Evolutionary conservation across 2,888 invertebrate species (phyloP).

Genomic region (Belgica antarctica): DNA sequence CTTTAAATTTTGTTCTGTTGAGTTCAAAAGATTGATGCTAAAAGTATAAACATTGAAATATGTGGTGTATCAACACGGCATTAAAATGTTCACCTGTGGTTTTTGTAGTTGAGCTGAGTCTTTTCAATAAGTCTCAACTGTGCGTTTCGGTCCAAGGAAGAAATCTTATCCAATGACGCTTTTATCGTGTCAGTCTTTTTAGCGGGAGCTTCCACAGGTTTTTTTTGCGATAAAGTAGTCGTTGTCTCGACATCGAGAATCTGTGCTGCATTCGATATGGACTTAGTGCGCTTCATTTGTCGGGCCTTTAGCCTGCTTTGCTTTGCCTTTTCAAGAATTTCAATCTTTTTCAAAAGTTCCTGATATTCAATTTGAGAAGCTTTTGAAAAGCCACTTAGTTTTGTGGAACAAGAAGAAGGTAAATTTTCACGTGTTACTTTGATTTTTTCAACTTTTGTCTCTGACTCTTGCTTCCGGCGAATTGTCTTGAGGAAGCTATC

Average conservation of each 20-base stretch:
- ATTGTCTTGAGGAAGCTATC: conserved; percentile 15
- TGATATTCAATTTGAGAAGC: conserved; percentile 54
- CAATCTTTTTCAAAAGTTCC: conserved; percentile 52
- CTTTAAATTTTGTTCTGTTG: background rate
- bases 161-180: background rate
- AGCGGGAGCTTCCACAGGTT: background rate
- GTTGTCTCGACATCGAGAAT: too few relatives aligned
- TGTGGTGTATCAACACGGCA: too few relatives aligned
- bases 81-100: conserved; percentile 27
- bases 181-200: conserved; percentile 18
- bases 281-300: background rate
- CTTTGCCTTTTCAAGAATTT: conserved; percentile 51
- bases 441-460: too few relatives aligned
- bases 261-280: background rate
- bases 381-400: background rate
- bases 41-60: too few relatives aligned
- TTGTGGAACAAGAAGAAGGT: too few relatives aligned
- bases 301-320: too few relatives aligned
- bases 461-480: conserved; percentile 8
- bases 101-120: conserved; percentile 11
- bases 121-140: background rate
- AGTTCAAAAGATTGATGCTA: background rate
- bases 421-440: too few relatives aligned
- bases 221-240: too few relatives aligned
- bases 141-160: background rate